Evolutionary conservation across 2,113 vertebrate species (phyloP).

Genomic region (Anas platyrhynchos): DNA sequence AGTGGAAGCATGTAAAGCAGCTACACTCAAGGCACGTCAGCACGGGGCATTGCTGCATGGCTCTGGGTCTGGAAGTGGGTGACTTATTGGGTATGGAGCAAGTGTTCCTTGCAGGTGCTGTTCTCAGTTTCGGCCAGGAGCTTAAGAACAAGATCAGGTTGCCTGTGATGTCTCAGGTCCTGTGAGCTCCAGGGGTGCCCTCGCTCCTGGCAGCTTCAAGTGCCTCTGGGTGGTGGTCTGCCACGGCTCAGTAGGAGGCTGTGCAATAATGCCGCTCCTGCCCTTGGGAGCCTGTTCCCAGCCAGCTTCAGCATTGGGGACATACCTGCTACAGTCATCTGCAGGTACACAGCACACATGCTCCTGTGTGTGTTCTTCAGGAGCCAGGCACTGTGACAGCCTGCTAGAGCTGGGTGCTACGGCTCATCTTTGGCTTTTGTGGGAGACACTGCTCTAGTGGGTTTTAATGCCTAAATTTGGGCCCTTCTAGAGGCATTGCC

Average conservation of each 20-base stretch:
- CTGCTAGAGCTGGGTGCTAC: not conserved
- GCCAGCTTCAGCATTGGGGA: not conserved
- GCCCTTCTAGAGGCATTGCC: not conserved
- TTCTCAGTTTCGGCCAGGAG: not conserved
- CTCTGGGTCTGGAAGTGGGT: not conserved
- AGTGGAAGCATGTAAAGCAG: not conserved
- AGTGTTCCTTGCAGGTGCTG: not conserved
- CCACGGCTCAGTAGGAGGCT: not conserved
- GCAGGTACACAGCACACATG: fast-evolving
- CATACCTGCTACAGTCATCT: fast-evolving
- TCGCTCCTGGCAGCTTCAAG: not conserved
- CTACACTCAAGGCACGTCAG: not conserved
- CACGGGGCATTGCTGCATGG: not conserved
- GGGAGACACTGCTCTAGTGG: not conserved
- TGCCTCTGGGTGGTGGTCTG: not conserved
- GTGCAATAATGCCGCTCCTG: not conserved
- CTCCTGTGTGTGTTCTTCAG: not conserved
- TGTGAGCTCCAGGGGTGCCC: fast-evolving
- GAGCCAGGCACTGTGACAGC: not conserved
- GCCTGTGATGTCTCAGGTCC: not conserved
- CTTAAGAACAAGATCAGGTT: not conserved
- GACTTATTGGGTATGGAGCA: not conserved
- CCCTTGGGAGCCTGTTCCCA: not conserved
- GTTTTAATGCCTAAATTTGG: not conserved
- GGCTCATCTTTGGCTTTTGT: not conserved